Base-by-base conservation (phyloP, 2,113 vertebrate species). In the Polypterus senegalus region DNA sequence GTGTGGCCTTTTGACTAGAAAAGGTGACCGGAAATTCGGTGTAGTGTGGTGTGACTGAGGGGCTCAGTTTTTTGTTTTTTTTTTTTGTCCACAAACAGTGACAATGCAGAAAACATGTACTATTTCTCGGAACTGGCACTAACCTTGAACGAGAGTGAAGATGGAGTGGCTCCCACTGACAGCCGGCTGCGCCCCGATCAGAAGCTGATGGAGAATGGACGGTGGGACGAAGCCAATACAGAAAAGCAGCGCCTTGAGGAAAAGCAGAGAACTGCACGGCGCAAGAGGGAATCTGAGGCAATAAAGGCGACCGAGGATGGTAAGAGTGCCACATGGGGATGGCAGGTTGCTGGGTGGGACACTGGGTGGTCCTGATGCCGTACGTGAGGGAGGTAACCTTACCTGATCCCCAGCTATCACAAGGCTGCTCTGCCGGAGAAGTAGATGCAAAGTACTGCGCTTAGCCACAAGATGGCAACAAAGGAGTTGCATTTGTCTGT, bases 231-330 rank as follows among this genome's bases (percentile, higher is more conserved):
- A 57, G 95, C 95, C 27, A 97, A 98, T 0, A 84, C 86, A 0
- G 93, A 97, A 75, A 98, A 98, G 59, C 95, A 97, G 71, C 79
- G 92, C 43, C 84, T 97, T 6, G 95, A 97, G 76, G 95, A 98
- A 70, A 97, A 97, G 4, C 95, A 98, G n/a, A 86, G 95, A 3
- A 77, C 68, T 1, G 74, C 80, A 47, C 86, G 94, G 4, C 81
- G 91, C 63, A 89, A 86, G 63, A 75, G 94, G 6, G 94, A 97
- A 73, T 81, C 91, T 0, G 93, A 97, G 46, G 71, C 82, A 0
- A 62, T 79, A 65, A 76, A 67, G n/a, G 71, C 84, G 45, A 75
- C 84, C 0, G 86, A 87, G 6, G 93, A 94, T 67, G 92, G 92
- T 3, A 88, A 66, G 66, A 58, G 9, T 54, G 3, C 7, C 49